Base-by-base conservation (phyloP, 1,140 invertebrate genomes). In the Micrasema longulum region DNA sequence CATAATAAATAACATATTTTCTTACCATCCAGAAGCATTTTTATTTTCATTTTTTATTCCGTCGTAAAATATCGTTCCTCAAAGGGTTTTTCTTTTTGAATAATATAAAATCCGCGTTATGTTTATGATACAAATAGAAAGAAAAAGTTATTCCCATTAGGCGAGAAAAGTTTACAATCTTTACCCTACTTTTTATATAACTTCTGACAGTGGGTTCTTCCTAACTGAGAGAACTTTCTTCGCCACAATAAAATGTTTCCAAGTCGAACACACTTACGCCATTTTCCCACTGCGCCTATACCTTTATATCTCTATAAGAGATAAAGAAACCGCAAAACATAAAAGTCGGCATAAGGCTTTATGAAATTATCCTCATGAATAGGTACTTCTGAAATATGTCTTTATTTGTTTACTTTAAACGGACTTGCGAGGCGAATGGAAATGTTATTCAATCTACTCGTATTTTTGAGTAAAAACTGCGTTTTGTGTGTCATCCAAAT, bases 121-220 rank as follows among this genome's bases (percentile, higher is more conserved):
- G 57, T 70, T 70, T 62, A 63, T 52, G 43, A 63, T 52, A 64
- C 68, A 64, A 64, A 64, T 70, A 70, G 55, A 70, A 68, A 63
- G 38, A 50, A 74, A 74, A 64, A 74, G 60, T 65, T 70, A 50
- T 71, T 66, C 63, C 68, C 72, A 74, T 74, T 75, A 71, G 73
- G 48, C 69, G 63, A 47, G 31, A 26, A 53, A 75, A 70, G 47
- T 75, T 70, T 67, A 53, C 41, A 75, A 70, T 75, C 73, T 75
- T 74, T 75, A 64, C 69, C 55, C 73, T 53, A 71, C 69, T 75
- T 75, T 75, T 75, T 75, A 66, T 71, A 62, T 48, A 71, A 75
- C 63, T 71, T 71, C 38, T 71, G 69, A 71, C 73, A 67, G 63
- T 53, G 47, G 36, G 38, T 66, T 57, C 45, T 31, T 43, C 9